phyloP scores from a whole-genome alignment of 2,113 vertebrate genomes.

The Varanus salvator region DNA sequence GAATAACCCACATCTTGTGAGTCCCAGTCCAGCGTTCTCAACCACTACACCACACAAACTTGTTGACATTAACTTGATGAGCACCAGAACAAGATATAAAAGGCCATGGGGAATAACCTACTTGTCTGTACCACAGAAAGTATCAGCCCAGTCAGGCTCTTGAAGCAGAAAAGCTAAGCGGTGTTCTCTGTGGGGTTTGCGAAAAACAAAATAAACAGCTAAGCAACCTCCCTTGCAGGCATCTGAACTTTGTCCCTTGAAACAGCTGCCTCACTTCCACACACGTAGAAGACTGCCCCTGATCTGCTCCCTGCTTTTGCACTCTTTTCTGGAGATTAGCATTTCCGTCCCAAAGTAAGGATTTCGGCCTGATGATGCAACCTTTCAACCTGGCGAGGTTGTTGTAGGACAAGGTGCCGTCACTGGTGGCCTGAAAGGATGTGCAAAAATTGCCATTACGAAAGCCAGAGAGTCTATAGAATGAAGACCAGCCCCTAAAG shows the following conservation, averaged over 20 bases:
- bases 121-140: background rate
- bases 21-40: too few relatives aligned
- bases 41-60: too few relatives aligned
- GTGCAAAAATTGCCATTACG: slow-evolving; percentile 40
- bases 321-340: background rate
- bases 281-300: background rate
- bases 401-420: background rate
- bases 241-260: background rate
- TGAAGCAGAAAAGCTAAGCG: background rate
- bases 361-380: background rate
- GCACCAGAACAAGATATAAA: background rate
- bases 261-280: background rate
- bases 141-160: background rate
- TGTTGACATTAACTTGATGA: background rate
- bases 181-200: background rate
- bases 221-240: background rate
- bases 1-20: too few relatives aligned
- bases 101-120: slow-evolving; percentile 34
- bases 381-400: slow-evolving; percentile 8
- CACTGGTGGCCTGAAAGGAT: slow-evolving; percentile 6
- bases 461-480: slow-evolving; percentile 32
- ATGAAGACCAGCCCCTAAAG: slow-evolving; percentile 58
- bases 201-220: background rate
- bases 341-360: background rate
- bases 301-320: background rate